These are phyloP conservation scores for Cybosia mesomella DNA, from an alignment of 2,888 invertebrate genomes.

Conservation along the genomic window DNA sequence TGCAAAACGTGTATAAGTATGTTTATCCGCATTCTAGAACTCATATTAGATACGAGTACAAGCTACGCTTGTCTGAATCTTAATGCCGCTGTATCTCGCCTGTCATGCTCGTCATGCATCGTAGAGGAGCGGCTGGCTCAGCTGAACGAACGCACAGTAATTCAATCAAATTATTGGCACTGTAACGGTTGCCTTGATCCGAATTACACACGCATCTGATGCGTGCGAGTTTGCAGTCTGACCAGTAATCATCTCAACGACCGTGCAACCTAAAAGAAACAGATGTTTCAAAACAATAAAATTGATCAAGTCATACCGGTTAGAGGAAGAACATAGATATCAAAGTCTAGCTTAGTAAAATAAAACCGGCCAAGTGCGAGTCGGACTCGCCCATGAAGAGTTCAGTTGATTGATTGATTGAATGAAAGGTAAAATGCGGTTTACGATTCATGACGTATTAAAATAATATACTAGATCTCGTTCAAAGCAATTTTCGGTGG, in stretches of 20 bases:
- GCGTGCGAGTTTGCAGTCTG: not conserved
- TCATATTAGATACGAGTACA: not conserved
- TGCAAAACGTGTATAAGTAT: no score
- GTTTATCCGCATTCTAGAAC: not conserved
- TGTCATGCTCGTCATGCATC: not conserved
- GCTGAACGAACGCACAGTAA: not conserved
- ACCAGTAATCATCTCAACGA: constrained; percentile 1
- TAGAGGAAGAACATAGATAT: not conserved
- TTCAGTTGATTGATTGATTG: no score
- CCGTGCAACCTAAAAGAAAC: not conserved
- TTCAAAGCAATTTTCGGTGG: no score
- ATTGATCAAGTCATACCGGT: no score
- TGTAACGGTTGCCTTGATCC: constrained; percentile 21
- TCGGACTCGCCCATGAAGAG: no score
- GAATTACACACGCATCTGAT: constrained; percentile 18
- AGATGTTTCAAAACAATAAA: not conserved
- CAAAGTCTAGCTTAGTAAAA: no score
- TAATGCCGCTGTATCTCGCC: not conserved
- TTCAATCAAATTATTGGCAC: constrained; percentile 19
- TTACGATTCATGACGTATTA: no score
- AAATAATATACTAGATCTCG: no score
- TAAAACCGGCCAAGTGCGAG: no score
- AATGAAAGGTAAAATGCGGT: no score
- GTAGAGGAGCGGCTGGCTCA: not conserved
- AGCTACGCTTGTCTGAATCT: not conserved